Evolutionary conservation across 2,797 vertebrate species (phyloP), one percentile per base, ranked within the genome.

Genomic region (Sparus aurata): DNA sequence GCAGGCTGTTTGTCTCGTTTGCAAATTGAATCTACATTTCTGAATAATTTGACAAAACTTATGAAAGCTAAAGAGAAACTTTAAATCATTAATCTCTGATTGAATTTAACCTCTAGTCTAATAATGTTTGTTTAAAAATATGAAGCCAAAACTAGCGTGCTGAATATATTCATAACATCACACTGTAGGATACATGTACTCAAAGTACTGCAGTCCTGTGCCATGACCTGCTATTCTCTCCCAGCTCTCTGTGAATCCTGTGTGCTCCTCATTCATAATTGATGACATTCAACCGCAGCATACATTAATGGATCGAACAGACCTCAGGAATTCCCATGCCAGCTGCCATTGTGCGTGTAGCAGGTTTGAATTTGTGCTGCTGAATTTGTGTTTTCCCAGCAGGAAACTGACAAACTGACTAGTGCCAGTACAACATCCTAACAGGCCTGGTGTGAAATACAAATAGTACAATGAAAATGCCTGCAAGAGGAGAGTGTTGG

Each of bases 211-310:
- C 38, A 45, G 50, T 49, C 12, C 34, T 45, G 25, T 43, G 69
- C 78, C 18, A 11, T 83, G 27, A 80, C 72, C 85, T 72, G 34
- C 59, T 59, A 78, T 89, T 82, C 85, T 85, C 55, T 38, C 54
- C 65, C 73, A 75, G 75, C 70, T 68, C 78, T 80, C 85, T 64
- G 76, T 76, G 80, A 83, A 84, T 88, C 87, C 87, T 11, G 53
- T 81, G 88, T 90, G 91, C 91, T 91, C 86, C 92, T 94, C 90
- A 93, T 95, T 87, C 90, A 95, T 93, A 93, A 94, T 94, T 93
- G 89, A 95, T 94, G 87, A 91, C 82, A 89, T 92, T 89, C 88
- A 94, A 92, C 92, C 92, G 72, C 93, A 94, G 91, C 92, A 91
- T 90, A 92, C 91, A 88, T 93, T 92, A 92, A 93, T 90, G 89